A percentile compares a stretch with the other conserved stretches of the same genome.
phyloP scores from a whole-genome alignment of 1,140 invertebrate genomes.

The silkworm (Bombyx mori) region DNA sequence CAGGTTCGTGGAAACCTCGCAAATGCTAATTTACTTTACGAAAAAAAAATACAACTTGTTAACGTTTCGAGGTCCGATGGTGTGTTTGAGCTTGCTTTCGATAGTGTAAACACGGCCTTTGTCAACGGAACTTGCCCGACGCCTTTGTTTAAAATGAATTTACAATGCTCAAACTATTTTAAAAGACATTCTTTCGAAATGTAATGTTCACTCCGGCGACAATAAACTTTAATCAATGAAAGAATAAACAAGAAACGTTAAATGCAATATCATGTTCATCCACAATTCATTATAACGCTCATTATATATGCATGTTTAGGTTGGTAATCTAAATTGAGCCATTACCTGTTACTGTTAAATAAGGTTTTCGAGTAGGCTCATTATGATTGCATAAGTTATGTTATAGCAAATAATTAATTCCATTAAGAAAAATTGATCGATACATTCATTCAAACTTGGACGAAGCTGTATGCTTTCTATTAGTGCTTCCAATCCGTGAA shows the following conservation, averaged over 20 bases:
- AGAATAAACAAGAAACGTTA: no score
- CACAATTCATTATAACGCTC: no score
- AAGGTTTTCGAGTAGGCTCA: no score
- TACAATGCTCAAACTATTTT: slow-evolving; percentile 44
- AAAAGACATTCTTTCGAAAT: slow-evolving; percentile 14
- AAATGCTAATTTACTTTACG: slow-evolving; percentile 45
- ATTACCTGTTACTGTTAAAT: no score
- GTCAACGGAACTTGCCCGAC: slow-evolving; percentile 48
- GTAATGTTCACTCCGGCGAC: neutral
- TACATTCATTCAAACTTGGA: slow-evolving; percentile 6
- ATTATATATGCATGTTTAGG: no score
- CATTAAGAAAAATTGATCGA: slow-evolving; percentile 25
- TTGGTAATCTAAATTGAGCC: no score
- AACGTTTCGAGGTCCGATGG: slow-evolving; percentile 29
- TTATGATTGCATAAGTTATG: no score
- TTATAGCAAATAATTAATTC: slow-evolving; percentile 19
- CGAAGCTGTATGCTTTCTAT: slow-evolving; percentile 12
- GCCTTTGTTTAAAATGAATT: slow-evolving; percentile 48
- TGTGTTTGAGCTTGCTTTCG: slow-evolving; percentile 61
- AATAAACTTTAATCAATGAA: no score
- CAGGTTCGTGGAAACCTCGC: slow-evolving; percentile 36
- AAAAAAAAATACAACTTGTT: slow-evolving; percentile 45
- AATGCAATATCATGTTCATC: no score
- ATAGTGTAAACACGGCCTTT: slow-evolving; percentile 62
- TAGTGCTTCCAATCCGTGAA: slow-evolving; percentile 15